Evolutionary conservation across 2,888 invertebrate genomes (phyloP).

Genomic region (Nymphalis c-album): DNA sequence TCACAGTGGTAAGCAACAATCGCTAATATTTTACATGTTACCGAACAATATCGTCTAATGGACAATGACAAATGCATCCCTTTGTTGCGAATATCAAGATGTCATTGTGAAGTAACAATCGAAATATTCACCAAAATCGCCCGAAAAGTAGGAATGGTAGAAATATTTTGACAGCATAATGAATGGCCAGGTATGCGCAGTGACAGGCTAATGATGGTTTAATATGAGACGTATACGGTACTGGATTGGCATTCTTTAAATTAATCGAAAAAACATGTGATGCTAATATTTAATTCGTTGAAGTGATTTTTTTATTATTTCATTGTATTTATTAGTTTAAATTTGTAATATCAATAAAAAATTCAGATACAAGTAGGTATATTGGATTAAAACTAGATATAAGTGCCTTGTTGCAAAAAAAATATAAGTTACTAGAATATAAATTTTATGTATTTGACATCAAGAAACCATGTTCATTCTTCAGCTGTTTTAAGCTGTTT

Average conservation of each 20-base stretch:
- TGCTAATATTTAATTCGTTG: no score
- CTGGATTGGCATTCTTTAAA: constrained; percentile 26
- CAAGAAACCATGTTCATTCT: no score
- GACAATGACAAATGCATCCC: constrained; percentile 78
- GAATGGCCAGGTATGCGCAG: constrained; percentile 64
- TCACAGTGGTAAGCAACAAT: constrained; percentile 39
- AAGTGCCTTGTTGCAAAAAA: no score
- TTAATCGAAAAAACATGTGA: not conserved
- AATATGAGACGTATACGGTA: constrained; percentile 47
- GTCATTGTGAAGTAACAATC: constrained; percentile 65
- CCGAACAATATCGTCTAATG: constrained; percentile 76
- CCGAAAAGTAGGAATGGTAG: constrained; percentile 58
- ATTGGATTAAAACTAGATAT: no score
- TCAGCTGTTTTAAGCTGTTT: no score
- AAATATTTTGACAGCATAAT: constrained; percentile 81
- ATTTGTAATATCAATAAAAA: no score
- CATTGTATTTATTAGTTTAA: no score
- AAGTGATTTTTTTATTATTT: no score
- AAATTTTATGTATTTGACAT: no score
- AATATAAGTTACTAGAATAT: no score
- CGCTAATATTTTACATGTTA: constrained; percentile 63
- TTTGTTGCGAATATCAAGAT: constrained; percentile 74
- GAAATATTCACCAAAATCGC: constrained; percentile 72
- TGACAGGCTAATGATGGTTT: constrained; percentile 71
- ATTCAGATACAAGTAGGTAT: no score